Evolutionary conservation across 2,797 vertebrate genomes (phyloP).

Genomic region (Diplodus sargus): DNA sequence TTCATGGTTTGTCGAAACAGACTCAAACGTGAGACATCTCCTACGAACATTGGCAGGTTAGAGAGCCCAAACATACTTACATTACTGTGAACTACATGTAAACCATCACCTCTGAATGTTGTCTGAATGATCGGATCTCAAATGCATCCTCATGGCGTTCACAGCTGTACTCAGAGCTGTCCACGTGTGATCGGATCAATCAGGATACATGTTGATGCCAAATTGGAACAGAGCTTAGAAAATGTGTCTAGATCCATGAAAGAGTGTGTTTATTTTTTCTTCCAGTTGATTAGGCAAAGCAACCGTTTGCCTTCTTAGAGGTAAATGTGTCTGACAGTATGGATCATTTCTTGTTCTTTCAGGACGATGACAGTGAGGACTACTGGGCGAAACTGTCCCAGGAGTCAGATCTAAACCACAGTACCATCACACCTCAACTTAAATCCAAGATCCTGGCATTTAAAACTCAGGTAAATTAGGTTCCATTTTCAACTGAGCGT

Average conservation of each 20-base stretch:
- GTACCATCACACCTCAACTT: slow-evolving; percentile 77
- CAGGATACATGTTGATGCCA: too few relatives aligned
- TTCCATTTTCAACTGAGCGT: not conserved
- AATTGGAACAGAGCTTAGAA: not conserved
- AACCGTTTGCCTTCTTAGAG: not conserved
- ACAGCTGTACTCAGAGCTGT: too few relatives aligned
- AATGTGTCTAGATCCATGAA: not conserved
- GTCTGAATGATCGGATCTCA: too few relatives aligned
- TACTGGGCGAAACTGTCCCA: slow-evolving; percentile 86
- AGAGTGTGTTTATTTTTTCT: not conserved
- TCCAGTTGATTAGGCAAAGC: slow-evolving; percentile 1
- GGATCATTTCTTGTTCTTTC: slow-evolving; percentile 20
- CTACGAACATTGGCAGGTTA: too few relatives aligned
- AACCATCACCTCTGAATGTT: too few relatives aligned
- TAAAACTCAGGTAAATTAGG: slow-evolving; percentile 85
- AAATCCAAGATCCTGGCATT: slow-evolving; percentile 79
- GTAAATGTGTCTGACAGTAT: not conserved
- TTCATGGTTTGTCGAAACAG: too few relatives aligned
- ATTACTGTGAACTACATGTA: too few relatives aligned
- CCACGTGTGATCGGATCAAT: too few relatives aligned
- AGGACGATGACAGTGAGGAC: slow-evolving; percentile 87
- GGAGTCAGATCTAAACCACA: slow-evolving; percentile 71
- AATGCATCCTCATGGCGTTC: too few relatives aligned
- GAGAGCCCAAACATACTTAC: too few relatives aligned
- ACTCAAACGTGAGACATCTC: too few relatives aligned